Evolutionary conservation across 2,113 vertebrate genomes (phyloP), one percentile per base, ranked within the genome.

Genomic region (Pteropus alecto): DNA sequence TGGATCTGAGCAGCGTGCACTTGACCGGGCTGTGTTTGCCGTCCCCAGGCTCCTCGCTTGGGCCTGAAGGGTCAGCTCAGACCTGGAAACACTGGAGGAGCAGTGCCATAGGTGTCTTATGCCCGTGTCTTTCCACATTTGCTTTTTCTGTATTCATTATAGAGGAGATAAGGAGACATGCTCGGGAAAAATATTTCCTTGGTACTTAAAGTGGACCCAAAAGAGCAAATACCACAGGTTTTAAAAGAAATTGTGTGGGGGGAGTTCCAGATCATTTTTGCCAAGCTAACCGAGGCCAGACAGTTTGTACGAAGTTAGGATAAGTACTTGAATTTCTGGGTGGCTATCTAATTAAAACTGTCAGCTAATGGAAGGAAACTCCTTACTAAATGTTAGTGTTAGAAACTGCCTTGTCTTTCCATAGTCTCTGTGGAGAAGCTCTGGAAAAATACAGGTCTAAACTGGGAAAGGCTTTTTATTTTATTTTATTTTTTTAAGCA

Each of bases 401-500:
- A 71, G 77, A 89, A 74, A 79, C 13, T 9, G 4, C 14, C 46
- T 28, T 46, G 3, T 73, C 54, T 81, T 33, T 3, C 3, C 33
- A 54, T 21, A 79, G 28, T 2, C 46, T 56, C 51, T 11, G 21
- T 33, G 92, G 54, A 61, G 38, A 84, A 54, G 8, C 22, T 30
- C n/a, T 38, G 73, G 85, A 19, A 92, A 94, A 96, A 91, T 60
- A 28, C 48, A 82, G n/a, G 8, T 88, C 60, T 78, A 89, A 65
- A 93, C 70, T 78, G 81, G 81, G 77, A 81, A 94, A 87, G 35
- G 12, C 16, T 67, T 90, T 94, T 95, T 77, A 51, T 96, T 92
- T 56, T 94, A 26, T 83, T 46, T 82, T 90, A 74, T 94, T 92
- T 71, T 93, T 90, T 96, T 94, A 93, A 97, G 97, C 97, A 98